phyloP scores from a whole-genome alignment of 2,888 invertebrate genomes.

The Griposia aprilina region DNA sequence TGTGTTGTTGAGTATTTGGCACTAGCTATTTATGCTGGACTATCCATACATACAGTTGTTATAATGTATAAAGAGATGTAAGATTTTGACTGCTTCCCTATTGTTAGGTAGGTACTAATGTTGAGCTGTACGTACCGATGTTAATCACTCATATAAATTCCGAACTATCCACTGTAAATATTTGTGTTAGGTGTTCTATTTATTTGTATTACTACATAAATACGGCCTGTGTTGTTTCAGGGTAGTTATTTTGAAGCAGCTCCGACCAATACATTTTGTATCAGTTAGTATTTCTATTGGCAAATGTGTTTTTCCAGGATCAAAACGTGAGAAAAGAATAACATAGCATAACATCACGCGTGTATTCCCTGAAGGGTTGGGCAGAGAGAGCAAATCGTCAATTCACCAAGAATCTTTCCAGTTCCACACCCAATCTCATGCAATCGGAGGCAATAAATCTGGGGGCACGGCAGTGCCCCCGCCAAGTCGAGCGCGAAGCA shows the following conservation, averaged over 20 bases:
- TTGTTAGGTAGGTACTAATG: not conserved
- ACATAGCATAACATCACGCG: not conserved
- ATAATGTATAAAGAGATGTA: not conserved
- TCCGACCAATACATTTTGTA: constrained; percentile 6
- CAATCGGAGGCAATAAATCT: no score
- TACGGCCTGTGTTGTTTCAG: constrained; percentile 25
- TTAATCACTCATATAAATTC: constrained; percentile 17
- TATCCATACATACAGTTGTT: not conserved
- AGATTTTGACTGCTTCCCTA: not conserved
- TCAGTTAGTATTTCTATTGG: constrained; percentile 7
- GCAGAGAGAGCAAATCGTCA: no score
- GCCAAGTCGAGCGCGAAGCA: no score
- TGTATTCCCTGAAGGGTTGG: no score
- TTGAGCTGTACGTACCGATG: not conserved
- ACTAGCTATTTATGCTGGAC: not conserved
- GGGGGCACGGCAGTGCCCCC: no score
- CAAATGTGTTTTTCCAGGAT: not conserved
- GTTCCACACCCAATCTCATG: no score
- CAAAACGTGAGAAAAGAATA: not conserved
- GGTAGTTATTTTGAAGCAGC: not conserved
- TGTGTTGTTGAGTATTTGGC: not conserved
- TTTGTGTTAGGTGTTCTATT: constrained; percentile 3
- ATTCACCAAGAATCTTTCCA: no score
- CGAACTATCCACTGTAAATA: constrained; percentile 9
- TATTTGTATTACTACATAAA: not conserved